Conservation (phyloP, 2,113 vertebrate species). For the Macquaria australasica region DNA sequence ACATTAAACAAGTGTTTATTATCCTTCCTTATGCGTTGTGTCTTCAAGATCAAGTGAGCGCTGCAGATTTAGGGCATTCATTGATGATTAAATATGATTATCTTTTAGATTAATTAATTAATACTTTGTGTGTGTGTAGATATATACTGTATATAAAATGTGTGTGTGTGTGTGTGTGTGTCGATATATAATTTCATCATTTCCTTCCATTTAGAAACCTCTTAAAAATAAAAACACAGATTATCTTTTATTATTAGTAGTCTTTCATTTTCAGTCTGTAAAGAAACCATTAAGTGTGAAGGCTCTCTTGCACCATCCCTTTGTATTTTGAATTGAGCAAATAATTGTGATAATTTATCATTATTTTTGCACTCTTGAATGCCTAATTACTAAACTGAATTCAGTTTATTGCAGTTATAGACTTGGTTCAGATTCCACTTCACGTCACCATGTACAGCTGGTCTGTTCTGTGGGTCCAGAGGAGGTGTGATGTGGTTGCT, state of each 20-base stretch:
- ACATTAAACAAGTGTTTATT: background rate
- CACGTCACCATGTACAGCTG: background rate
- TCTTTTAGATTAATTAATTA: background rate
- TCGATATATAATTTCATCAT: background rate
- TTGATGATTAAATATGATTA: background rate
- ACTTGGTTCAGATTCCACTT: background rate
- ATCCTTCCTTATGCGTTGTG: background rate
- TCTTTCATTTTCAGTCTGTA: background rate
- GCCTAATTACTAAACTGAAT: too few relatives aligned
- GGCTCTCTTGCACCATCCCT: background rate
- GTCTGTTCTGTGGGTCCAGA: background rate
- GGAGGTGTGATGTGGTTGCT: background rate
- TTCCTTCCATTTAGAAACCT: background rate
- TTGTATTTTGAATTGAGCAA: background rate
- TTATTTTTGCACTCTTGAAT: background rate
- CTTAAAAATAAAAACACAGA: background rate
- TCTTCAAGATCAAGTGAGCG: background rate
- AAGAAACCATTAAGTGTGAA: background rate
- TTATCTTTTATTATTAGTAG: background rate
- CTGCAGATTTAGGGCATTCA: background rate
- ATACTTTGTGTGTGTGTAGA: background rate
- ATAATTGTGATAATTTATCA: background rate
- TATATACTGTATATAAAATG: background rate
- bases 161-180: too few relatives aligned
- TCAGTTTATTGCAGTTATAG: background rate